These are phyloP conservation scores for Netelia melanura DNA, from an alignment of 2,888 invertebrate genomes.

Conservation along the genomic window DNA sequence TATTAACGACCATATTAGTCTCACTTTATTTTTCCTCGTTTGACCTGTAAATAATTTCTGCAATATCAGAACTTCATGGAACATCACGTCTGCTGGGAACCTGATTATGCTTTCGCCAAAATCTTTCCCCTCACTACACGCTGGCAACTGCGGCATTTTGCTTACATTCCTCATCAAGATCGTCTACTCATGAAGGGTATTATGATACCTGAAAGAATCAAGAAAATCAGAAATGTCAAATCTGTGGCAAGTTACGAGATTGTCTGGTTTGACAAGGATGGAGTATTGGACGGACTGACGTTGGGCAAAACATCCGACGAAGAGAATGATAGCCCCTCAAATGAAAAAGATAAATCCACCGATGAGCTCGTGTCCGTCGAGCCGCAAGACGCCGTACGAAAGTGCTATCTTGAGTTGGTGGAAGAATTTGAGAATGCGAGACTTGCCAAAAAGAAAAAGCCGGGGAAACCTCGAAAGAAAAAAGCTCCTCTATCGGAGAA, in stretches of 20 bases:
- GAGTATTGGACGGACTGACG: constrained; percentile 87
- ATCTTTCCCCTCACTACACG: constrained; percentile 91
- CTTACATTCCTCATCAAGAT: constrained; percentile 70
- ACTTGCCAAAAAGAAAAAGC: constrained; percentile 84
- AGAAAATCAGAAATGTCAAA: constrained; percentile 86
- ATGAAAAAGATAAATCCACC: constrained; percentile 78
- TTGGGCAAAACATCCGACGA: constrained; percentile 70
- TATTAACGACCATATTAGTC: too few species aligned
- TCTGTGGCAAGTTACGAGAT: constrained; percentile 90
- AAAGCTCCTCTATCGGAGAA: constrained; percentile 62
- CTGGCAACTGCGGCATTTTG: constrained; percentile 89
- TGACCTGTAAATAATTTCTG: constrained; percentile 16
- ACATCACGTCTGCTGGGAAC: constrained; percentile 90
- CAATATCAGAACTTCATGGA: constrained; percentile 88
- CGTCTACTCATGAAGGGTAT: constrained; percentile 74
- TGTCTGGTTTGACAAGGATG: constrained; percentile 88
- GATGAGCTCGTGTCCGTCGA: constrained; percentile 88
- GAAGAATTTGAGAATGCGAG: constrained; percentile 87
- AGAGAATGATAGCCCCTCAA: constrained; percentile 67
- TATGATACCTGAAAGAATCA: constrained; percentile 86
- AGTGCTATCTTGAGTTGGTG: constrained; percentile 89
- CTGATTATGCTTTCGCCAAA: constrained; percentile 91
- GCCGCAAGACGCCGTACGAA: constrained; percentile 88
- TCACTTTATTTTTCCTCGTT: constrained; percentile 38
- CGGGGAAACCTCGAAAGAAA: constrained; percentile 74